A percentile compares a stretch with the other conserved stretches of the same genome.
phyloP scores from a whole-genome alignment of 2,797 vertebrate genomes.

The Urosaurus nigricauda region DNA sequence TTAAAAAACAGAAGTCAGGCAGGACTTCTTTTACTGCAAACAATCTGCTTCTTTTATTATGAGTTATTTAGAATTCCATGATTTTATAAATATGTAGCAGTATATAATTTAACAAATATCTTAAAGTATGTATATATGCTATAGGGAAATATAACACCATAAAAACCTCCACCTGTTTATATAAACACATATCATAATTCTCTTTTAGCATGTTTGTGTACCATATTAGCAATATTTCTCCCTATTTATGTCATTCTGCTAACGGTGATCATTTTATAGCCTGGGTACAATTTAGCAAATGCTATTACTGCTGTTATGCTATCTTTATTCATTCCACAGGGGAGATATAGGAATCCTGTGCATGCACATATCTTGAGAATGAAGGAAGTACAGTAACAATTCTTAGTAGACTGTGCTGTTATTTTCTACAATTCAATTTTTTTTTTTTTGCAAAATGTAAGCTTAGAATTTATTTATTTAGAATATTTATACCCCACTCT shows the following conservation, averaged over 20 bases:
- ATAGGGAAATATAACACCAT: slow-evolving; percentile 29
- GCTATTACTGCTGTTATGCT: neutral
- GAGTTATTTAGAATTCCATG: slow-evolving; percentile 48
- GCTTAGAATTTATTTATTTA: neutral
- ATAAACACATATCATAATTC: slow-evolving; percentile 39
- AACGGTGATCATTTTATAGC: slow-evolving; percentile 31
- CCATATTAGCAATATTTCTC: slow-evolving; percentile 36
- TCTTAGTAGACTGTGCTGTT: neutral
- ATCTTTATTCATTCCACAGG: neutral
- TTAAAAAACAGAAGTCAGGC: neutral
- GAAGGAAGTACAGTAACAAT: neutral
- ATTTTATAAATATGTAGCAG: slow-evolving; percentile 48
- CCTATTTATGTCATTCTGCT: slow-evolving; percentile 48
- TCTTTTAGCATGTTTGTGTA: slow-evolving; percentile 35
- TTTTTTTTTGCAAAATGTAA: neutral
- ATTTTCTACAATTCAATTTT: neutral
- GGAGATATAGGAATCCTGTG: neutral
- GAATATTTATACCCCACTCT: too few species aligned
- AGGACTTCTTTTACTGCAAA: slow-evolving; percentile 27
- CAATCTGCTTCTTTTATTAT: slow-evolving; percentile 43
- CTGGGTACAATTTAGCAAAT: slow-evolving; percentile 38
- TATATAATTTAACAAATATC: slow-evolving; percentile 53
- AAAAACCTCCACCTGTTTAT: slow-evolving; percentile 46
- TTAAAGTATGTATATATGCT: slow-evolving; percentile 31
- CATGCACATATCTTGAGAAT: neutral